Percentiles rank a stretch among this genome's conserved stretches.
phyloP scores from a whole-genome alignment of 2,888 invertebrate genomes.

The Amaurobius ferox region DNA sequence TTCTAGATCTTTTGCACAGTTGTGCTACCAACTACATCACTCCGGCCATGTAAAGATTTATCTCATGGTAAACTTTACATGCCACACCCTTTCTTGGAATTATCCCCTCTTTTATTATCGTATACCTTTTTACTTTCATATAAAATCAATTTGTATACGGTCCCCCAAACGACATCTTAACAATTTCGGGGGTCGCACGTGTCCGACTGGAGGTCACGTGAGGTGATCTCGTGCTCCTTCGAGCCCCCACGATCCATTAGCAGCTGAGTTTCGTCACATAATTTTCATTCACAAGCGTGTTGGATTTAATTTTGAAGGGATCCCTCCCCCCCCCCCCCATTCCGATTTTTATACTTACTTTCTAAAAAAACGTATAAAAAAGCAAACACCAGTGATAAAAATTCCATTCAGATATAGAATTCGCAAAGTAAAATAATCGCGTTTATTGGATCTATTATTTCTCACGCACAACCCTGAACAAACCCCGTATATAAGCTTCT shows the following conservation, averaged over 20 bases:
- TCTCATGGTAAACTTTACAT: no score
- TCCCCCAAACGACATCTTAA: slow-evolving; percentile 31
- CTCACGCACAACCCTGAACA: slow-evolving; percentile 21
- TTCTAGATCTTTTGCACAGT: no score
- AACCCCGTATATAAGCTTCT: not conserved
- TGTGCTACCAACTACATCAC: no score
- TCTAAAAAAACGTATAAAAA: slow-evolving; percentile 6
- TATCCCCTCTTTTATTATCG: no score
- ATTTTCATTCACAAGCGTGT: slow-evolving; percentile 65
- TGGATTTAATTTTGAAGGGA: slow-evolving; percentile 51
- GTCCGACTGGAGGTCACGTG: slow-evolving; percentile 43
- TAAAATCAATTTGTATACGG: slow-evolving; percentile 23
- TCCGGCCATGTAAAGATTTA: no score
- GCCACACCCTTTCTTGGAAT: no score
- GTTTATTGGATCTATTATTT: slow-evolving; percentile 60
- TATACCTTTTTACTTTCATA: no score
- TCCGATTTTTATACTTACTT: not conserved
- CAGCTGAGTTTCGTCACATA: slow-evolving; percentile 59
- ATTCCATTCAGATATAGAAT: not conserved
- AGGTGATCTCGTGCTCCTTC: slow-evolving; percentile 36
- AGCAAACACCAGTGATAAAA: slow-evolving; percentile 17
- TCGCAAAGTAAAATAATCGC: slow-evolving; percentile 18
- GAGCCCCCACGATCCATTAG: slow-evolving; percentile 25
- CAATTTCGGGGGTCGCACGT: slow-evolving; percentile 53
- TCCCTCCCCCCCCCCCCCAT: not conserved